Percentiles rank a stretch among this genome's conserved stretches.
Conservation (phyloP, 1,140 invertebrate species). For the Sinella curviseta region DNA sequence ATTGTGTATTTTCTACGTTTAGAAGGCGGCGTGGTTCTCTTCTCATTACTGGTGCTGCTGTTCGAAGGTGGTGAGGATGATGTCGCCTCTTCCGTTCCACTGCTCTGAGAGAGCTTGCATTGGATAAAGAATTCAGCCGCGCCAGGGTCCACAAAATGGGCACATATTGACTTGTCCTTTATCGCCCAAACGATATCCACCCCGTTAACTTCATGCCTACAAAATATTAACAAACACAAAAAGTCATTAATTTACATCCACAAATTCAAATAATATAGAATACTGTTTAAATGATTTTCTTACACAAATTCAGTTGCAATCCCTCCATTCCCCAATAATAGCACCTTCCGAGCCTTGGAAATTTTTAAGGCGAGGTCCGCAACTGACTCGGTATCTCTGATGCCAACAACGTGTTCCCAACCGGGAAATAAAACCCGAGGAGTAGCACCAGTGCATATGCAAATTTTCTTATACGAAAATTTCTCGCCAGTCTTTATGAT, state of each 20-base stretch:
- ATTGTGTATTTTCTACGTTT: slow-evolving; percentile 69
- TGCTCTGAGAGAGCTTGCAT: not conserved
- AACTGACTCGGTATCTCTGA: slow-evolving; percentile 94
- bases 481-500: slow-evolving; percentile 56
- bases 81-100: not conserved
- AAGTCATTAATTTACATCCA: slow-evolving; percentile 15
- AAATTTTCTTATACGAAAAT: slow-evolving; percentile 78
- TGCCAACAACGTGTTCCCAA: slow-evolving; percentile 68
- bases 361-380: slow-evolving; percentile 74
- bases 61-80: not conserved
- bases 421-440: slow-evolving; percentile 72
- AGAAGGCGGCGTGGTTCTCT: slow-evolving; percentile 42
- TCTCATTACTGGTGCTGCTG: not conserved
- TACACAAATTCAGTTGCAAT: slow-evolving; percentile 92
- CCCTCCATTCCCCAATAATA: slow-evolving; percentile 93
- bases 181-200: slow-evolving; percentile 90
- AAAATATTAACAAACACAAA: slow-evolving; percentile 31
- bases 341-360: slow-evolving; percentile 66
- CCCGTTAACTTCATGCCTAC: slow-evolving; percentile 73
- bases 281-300: slow-evolving; percentile 41
- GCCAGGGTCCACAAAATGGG: slow-evolving; percentile 93
- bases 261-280: slow-evolving; percentile 20
- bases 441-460: slow-evolving; percentile 83
- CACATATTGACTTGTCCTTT: slow-evolving; percentile 86
- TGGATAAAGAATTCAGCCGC: slow-evolving; percentile 88